These are phyloP conservation scores for fruit fly (Drosophila melanogaster) DNA, from an alignment of 1,140 invertebrate species.

Conservation along the genomic window Release_6_plus_ISO1_MT NT_033777.3:19346001-19346500, in stretches of 20 bases:
- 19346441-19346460: constrained; percentile 71
- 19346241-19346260: constrained; percentile 62
- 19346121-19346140: constrained; percentile 32
- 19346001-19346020: constrained; percentile 19
- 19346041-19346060: constrained; percentile 41
- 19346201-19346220: constrained; percentile 64
- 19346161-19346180: constrained; percentile 39
- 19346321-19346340: constrained; percentile 39
- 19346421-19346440: constrained; percentile 24
- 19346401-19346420: constrained; percentile 67
- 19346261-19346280: constrained; percentile 19
- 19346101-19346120: constrained; percentile 36
- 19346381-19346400: constrained; percentile 32
- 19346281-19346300: constrained; percentile 44
- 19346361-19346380: constrained; percentile 67
- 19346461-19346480: constrained; percentile 44
- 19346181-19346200: constrained; percentile 68
- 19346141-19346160: constrained; percentile 64
- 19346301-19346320: constrained; percentile 49
- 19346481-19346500: constrained; percentile 44
- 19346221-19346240: constrained; percentile 68
- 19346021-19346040: constrained; percentile 34
- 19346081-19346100: constrained; percentile 37
- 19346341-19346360: constrained; percentile 59
- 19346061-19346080: constrained; percentile 69